Conservation (phyloP, 1,140 invertebrate species). For the Drosophila athabasca region DNA sequence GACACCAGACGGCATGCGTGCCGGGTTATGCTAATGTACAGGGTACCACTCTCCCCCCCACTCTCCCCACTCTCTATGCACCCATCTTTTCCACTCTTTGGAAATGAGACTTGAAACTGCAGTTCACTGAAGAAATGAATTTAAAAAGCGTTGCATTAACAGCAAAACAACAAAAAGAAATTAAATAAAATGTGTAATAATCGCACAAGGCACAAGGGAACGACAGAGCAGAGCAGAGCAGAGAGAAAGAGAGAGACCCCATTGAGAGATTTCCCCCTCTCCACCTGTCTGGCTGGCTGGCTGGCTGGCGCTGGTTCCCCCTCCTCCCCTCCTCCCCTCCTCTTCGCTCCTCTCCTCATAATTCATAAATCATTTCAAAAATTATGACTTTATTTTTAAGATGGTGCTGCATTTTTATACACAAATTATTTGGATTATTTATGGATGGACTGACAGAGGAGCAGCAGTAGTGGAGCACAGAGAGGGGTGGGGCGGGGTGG, state of each 20-base stretch:
- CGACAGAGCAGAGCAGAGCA: neutral
- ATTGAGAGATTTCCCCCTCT: conserved; percentile 9
- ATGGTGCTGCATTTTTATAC: conserved; percentile 67
- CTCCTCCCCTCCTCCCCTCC: conserved; percentile 6
- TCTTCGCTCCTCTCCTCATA: conserved; percentile 3
- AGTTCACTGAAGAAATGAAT: conserved; percentile 65
- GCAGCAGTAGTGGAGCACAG: no score
- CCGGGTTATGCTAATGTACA: conserved; percentile 69
- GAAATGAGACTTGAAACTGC: conserved; percentile 44
- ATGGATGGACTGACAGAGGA: conserved; percentile 29
- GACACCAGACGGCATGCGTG: conserved; percentile 63
- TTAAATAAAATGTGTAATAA: conserved; percentile 74
- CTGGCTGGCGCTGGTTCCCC: conserved; percentile 33
- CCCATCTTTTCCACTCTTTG: conserved; percentile 11
- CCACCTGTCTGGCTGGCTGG: conserved; percentile 38
- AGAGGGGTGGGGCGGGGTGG: neutral
- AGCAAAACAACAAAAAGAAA: conserved; percentile 66
- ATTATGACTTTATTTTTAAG: conserved; percentile 80
- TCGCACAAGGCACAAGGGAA: conserved; percentile 20
- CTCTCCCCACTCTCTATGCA: conserved; percentile 10
- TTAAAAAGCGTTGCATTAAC: conserved; percentile 74
- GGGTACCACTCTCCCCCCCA: conserved; percentile 25
- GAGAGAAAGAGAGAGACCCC: conserved; percentile 5
- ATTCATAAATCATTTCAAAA: conserved; percentile 79
- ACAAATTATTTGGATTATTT: conserved; percentile 71